These are phyloP conservation scores for Pollenia amentaria DNA, from an alignment of 2,888 invertebrate genomes.

Conservation along the genomic window DNA sequence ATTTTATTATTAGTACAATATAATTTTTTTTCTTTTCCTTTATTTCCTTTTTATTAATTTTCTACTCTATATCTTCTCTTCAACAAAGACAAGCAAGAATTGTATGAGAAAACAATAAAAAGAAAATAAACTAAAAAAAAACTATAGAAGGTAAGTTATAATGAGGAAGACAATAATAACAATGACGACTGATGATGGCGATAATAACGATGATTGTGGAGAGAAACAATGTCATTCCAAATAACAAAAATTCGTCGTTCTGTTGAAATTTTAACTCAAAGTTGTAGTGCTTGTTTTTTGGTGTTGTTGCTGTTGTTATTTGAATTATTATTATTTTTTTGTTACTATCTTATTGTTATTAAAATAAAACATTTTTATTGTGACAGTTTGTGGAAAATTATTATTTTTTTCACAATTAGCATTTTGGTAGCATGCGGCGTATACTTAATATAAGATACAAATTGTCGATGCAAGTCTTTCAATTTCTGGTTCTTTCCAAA, in stretches of 20 bases:
- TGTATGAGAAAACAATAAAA: not conserved
- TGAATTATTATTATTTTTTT: constrained; percentile 2
- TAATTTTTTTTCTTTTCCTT: not conserved
- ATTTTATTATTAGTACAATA: constrained; percentile 1
- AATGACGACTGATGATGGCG: not conserved
- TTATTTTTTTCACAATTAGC: not conserved
- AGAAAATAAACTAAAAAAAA: not conserved
- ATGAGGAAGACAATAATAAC: not conserved
- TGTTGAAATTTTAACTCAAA: not conserved
- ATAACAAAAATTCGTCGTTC: not conserved
- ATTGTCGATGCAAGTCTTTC: too few species aligned
- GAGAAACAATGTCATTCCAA: constrained; percentile 2
- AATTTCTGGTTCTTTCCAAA: too few species aligned
- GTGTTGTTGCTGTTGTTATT: not conserved
- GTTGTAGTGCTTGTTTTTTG: not conserved
- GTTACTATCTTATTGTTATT: constrained; percentile 15
- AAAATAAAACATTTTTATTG: constrained; percentile 10
- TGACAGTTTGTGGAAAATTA: not conserved
- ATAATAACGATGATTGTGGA: constrained; percentile 3
- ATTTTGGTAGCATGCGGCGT: not conserved
- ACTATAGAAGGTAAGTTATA: not conserved
- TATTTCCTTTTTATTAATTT: not conserved
- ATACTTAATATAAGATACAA: constrained; percentile 6
- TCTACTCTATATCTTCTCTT: not conserved
- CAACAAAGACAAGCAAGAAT: not conserved